Evolutionary conservation across 2,113 vertebrate species (phyloP).

Genomic region (Pampusana beccarii): DNA sequence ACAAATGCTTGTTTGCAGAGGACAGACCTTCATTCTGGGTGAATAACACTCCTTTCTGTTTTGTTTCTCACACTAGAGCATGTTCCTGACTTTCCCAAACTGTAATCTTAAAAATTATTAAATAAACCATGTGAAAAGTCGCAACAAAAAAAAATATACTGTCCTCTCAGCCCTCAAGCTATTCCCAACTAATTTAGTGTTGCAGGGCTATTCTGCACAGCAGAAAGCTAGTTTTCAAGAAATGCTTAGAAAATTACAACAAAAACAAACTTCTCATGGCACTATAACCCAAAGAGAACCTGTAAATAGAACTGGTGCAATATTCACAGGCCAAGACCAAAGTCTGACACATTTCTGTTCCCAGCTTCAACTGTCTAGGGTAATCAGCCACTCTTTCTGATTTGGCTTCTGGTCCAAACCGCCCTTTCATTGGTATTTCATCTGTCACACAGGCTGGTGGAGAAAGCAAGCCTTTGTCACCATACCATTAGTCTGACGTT

Average conservation of each 20-base stretch:
- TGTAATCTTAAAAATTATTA: not conserved
- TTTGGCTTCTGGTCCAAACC: not conserved
- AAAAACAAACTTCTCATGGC: not conserved
- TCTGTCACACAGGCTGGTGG: not conserved
- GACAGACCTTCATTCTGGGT: not conserved
- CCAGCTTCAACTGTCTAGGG: not conserved
- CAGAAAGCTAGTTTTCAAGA: not conserved
- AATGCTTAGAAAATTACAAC: conserved; percentile 3
- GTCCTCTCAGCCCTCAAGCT: not conserved
- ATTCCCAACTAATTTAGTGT: not conserved
- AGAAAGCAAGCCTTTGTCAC: not conserved
- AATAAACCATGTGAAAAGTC: not conserved
- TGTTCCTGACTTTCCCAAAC: not conserved
- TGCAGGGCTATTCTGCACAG: not conserved
- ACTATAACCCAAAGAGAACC: not conserved
- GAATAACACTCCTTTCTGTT: not conserved
- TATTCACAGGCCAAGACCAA: not conserved
- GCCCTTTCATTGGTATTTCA: not conserved
- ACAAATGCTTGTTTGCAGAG: not conserved
- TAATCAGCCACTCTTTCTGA: not conserved
- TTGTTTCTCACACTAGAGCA: not conserved
- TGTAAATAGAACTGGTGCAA: not conserved
- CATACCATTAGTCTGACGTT: not conserved
- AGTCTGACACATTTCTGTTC: not conserved
- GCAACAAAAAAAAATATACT: not conserved